Percentiles rank a stretch among this genome's conserved stretches.
phyloP scores from a whole-genome alignment of 2,888 invertebrate species.

The Piscicola geometra region DNA sequence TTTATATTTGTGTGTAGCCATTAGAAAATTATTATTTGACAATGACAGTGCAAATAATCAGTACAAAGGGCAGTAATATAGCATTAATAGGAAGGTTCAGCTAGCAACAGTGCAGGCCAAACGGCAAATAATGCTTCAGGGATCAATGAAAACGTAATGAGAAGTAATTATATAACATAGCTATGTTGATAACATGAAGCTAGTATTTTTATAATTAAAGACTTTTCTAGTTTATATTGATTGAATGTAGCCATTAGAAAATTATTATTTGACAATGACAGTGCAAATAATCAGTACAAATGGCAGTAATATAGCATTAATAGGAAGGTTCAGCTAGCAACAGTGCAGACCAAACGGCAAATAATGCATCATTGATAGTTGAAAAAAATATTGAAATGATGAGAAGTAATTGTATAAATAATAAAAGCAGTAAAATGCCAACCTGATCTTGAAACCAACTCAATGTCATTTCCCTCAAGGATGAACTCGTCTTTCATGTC shows the following conservation, averaged over 20 bases:
- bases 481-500: slow-evolving; percentile 84
- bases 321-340: slow-evolving; percentile 17
- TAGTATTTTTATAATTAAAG: too few species aligned
- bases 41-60: not conserved
- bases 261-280: not conserved
- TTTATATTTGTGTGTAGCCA: too few species aligned
- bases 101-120: too few species aligned
- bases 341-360: slow-evolving; percentile 13
- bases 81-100: not conserved
- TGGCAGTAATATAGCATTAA: slow-evolving; percentile 1
- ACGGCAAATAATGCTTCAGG: not conserved
- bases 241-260: not conserved
- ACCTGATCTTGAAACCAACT: slow-evolving; percentile 93
- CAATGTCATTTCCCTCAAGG: slow-evolving; percentile 89
- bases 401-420: not conserved
- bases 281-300: not conserved
- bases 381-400: too few species aligned
- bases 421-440: slow-evolving; percentile 41
- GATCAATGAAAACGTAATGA: too few species aligned
- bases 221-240: too few species aligned
- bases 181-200: too few species aligned
- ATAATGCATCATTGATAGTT: too few species aligned
- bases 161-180: too few species aligned
- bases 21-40: not conserved
- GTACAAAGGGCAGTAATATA: not conserved